Percentiles rank a stretch among this genome's conserved stretches.
Conservation (phyloP, 2,797 vertebrate genomes). For the Todus mexicanus region DNA sequence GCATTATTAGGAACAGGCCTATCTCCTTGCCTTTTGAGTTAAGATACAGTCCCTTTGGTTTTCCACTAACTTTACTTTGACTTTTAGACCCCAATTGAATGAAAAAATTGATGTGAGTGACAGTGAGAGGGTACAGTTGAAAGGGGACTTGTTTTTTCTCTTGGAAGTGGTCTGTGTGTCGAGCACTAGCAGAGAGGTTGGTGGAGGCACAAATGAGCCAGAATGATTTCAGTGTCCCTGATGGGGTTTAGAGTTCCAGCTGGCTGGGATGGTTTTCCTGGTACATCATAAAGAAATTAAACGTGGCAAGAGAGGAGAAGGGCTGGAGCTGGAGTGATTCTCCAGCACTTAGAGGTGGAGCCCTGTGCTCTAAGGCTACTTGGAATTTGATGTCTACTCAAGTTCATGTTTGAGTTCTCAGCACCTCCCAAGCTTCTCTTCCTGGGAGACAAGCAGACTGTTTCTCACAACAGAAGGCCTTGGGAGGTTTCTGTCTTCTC, state of each 20-base stretch:
- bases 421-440: not conserved
- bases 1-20: not conserved
- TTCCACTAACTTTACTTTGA: not conserved
- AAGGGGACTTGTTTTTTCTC: not conserved
- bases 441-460: not conserved
- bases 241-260: not conserved
- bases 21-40: not conserved
- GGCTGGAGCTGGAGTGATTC: not conserved
- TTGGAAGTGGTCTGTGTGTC: not conserved
- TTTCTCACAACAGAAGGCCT: not conserved
- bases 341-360: not conserved
- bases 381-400: not conserved
- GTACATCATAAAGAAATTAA: not conserved
- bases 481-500: not conserved
- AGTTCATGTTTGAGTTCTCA: not conserved
- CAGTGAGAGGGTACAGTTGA: not conserved
- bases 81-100: not conserved
- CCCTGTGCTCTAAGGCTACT: not conserved
- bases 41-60: not conserved
- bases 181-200: not conserved
- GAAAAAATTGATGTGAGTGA: not conserved
- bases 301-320: not conserved
- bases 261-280: not conserved
- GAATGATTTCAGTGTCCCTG: not conserved
- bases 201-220: not conserved